A percentile compares a stretch with the other conserved stretches of the same genome.
Conservation (phyloP, 2,797 vertebrate species). For the Micrastur ruficollis region DNA sequence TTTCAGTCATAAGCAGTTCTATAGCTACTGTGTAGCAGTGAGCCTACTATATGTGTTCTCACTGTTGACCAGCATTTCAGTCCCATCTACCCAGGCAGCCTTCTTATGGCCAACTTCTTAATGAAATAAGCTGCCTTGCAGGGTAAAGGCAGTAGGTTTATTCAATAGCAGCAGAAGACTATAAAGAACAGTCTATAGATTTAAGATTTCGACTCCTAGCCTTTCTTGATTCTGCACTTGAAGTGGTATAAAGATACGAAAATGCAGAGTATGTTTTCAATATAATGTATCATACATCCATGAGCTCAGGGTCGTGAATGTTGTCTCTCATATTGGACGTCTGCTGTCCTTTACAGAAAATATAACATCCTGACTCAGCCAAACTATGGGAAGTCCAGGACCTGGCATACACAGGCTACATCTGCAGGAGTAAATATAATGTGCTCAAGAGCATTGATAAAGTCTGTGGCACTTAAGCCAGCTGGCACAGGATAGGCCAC, state of each 20-base stretch:
- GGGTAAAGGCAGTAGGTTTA: background rate
- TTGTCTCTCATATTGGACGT: background rate
- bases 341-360: background rate
- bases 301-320: background rate
- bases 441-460: background rate
- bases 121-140: background rate
- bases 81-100: background rate
- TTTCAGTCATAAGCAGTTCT: background rate
- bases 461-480: slow-evolving; percentile 2
- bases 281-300: background rate
- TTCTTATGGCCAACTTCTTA: background rate
- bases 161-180: background rate
- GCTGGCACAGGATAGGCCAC: background rate
- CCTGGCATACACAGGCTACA: background rate
- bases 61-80: background rate
- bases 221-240: background rate
- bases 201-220: background rate
- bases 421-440: background rate
- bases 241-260: background rate
- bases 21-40: background rate
- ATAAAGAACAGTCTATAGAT: background rate
- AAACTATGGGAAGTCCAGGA: background rate
- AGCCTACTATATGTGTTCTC: background rate
- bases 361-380: background rate
- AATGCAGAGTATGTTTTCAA: background rate